Base-by-base conservation (phyloP, 1,140 invertebrate species). In the Diuraphis noxia region DNA sequence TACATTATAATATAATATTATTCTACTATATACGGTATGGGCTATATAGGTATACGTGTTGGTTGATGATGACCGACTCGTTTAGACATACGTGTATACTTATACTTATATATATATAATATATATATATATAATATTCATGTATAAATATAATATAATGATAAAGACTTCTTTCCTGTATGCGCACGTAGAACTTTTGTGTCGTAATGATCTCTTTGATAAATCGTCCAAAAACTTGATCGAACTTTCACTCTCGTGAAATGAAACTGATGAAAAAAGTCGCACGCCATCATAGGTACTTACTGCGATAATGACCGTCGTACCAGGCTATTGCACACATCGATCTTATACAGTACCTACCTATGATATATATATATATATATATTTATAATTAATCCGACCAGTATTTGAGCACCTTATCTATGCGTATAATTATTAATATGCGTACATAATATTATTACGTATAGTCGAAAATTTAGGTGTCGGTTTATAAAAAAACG, bases 161-260 rank as follows among this genome's bases (percentile, higher is more conserved):
- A 72, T n/a, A n/a, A 72, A 10, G 30, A 1, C 56, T 23, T 40
- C 23, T 38, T 36, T 81, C 36, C 23, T 2, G 77, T 79, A 36
- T 5, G 36, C 8, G 23, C 25, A 13, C 13, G 17, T 13, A 38
- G 0, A 25, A 85, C 40, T 43, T 85, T 85, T 34, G 6, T 84
- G n/a, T 46, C 30, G 41, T 85, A 85, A 85, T 85, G 82, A 46
- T 85, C 82, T 81, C 38, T 85, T 85, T 85, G 21, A 81, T 41
- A 13, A 85, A 85, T 85, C 10, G 41, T n/a, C 41, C 30, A 17
- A 85, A 84, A 85, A 85, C 82, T n/a, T 5, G 41, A 41, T 85
- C 30, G 41, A 85, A 85, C 82, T 85, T 85, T 85, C 82, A 85
- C 82, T 85, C 30, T 85, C n/a, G n/a, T 25, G 25, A 46, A 85